phyloP scores from a whole-genome alignment of 2,888 invertebrate species.

The Elmis aenea region DNA sequence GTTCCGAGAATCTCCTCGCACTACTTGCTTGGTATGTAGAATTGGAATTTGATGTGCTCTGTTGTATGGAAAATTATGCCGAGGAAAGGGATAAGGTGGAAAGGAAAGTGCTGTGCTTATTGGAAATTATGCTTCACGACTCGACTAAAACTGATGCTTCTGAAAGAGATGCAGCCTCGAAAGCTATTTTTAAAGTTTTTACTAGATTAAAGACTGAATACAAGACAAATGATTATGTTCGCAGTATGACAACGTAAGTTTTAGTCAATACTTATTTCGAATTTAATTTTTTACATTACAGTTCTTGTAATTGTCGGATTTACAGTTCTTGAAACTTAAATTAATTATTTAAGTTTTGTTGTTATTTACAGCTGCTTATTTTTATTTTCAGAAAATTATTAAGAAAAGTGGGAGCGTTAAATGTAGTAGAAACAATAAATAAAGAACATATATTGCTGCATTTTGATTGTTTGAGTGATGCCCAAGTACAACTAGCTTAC shows the following conservation, averaged over 20 bases:
- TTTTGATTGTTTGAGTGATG: slow-evolving; percentile 6
- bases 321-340: too few relatives aligned
- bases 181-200: too few relatives aligned
- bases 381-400: slow-evolving; percentile 10
- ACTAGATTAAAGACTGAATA: too few relatives aligned
- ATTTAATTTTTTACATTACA: too few relatives aligned
- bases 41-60: slow-evolving; percentile 31
- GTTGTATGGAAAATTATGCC: slow-evolving; percentile 20
- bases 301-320: too few relatives aligned
- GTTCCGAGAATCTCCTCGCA: slow-evolving; percentile 18
- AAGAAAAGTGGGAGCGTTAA: slow-evolving; percentile 7
- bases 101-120: slow-evolving; percentile 15
- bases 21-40: slow-evolving; percentile 31
- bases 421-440: slow-evolving; percentile 8
- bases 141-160: not conserved
- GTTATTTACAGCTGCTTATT: too few relatives aligned
- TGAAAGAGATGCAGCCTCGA: too few relatives aligned
- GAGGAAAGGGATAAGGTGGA: slow-evolving; percentile 22
- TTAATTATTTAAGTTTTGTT: too few relatives aligned
- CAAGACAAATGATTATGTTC: too few relatives aligned
- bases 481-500: slow-evolving; percentile 6
- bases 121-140: slow-evolving; percentile 15
- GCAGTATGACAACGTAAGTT: too few relatives aligned
- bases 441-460: not conserved
- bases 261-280: too few relatives aligned